Conservation (phyloP, 2,888 invertebrate genomes). For the Caenorhabditis drosophilae region DNA sequence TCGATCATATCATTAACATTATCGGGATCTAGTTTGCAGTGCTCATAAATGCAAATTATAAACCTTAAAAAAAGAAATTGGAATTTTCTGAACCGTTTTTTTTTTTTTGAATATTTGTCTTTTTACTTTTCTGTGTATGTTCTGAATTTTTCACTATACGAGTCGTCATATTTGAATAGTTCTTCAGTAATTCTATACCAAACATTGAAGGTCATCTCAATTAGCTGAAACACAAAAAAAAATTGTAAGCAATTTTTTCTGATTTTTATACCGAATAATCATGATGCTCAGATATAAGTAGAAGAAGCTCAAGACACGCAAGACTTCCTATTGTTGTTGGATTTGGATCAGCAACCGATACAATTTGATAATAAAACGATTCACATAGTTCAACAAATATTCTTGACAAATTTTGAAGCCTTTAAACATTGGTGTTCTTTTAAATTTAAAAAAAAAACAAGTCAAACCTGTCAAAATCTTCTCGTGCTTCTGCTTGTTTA, state of each 20-base stretch:
- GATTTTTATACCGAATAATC: conserved; percentile 99
- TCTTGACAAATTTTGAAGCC: conserved; percentile 87
- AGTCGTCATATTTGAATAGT: conserved; percentile 82
- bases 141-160: conserved; percentile 81
- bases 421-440: no score
- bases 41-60: conserved; percentile 80
- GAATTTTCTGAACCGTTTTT: no score
- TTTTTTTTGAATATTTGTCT: not conserved
- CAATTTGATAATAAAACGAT: conserved; percentile 84
- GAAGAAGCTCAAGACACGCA: conserved; percentile 83
- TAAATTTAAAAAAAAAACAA: no score
- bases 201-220: conserved; percentile 88
- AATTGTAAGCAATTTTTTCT: no score
- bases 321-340: conserved; percentile 26
- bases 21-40: conserved; percentile 95
- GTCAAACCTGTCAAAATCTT: conserved; percentile 70
- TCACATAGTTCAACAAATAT: conserved; percentile 94
- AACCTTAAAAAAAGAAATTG: no score
- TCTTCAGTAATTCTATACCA: conserved; percentile 96
- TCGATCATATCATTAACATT: conserved; percentile 82
- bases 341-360: conserved; percentile 69
- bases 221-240: no score
- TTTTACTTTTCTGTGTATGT: conserved; percentile 82
- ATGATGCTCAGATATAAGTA: conserved; percentile 92
- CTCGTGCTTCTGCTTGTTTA: conserved; percentile 72